Conservation (phyloP, 30 jellyfish, hydroid and myxozoan genomes). For the Hydractinia echinata region DNA sequence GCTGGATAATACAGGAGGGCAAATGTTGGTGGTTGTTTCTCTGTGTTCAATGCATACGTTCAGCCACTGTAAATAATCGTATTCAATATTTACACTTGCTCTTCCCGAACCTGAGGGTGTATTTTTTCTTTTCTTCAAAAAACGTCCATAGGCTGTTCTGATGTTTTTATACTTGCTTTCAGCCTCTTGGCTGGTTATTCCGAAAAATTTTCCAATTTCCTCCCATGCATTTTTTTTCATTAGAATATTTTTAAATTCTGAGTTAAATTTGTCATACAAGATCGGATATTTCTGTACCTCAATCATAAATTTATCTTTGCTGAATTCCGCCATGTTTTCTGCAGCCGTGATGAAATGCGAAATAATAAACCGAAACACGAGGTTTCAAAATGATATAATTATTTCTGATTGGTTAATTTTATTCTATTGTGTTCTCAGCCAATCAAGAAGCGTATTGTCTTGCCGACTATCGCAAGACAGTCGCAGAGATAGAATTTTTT, state of each 20-base stretch:
- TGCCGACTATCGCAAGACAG: too few species aligned
- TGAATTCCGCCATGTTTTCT: too few species aligned
- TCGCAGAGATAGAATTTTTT: too few species aligned
- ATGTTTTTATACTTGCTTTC: constrained; percentile 37
- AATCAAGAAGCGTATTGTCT: too few species aligned
- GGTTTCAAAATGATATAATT: too few species aligned
- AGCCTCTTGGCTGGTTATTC: constrained; percentile 32
- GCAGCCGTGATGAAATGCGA: too few species aligned
- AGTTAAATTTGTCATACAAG: constrained; percentile 28
- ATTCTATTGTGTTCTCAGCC: too few species aligned
- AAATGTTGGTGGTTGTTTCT: constrained; percentile 30
- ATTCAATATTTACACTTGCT: constrained; percentile 27
- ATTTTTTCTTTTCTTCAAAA: constrained; percentile 23
- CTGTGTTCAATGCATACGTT: constrained; percentile 41
- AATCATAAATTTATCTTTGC: too few species aligned
- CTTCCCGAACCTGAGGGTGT: constrained; percentile 65
- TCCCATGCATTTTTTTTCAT: constrained; percentile 41
- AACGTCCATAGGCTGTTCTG: constrained; percentile 45
- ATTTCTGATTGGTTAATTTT: too few species aligned
- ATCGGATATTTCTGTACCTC: too few species aligned
- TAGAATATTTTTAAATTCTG: constrained; percentile 18
- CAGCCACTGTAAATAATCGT: constrained; percentile 40
- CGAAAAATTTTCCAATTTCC: constrained; percentile 14
- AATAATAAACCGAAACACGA: too few species aligned
- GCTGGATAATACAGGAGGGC: too few species aligned